A percentile compares a stretch with the other conserved stretches of the same genome.
phyloP scores from a whole-genome alignment of 2,797 vertebrate genomes.

The Peromyscus nudipes region DNA sequence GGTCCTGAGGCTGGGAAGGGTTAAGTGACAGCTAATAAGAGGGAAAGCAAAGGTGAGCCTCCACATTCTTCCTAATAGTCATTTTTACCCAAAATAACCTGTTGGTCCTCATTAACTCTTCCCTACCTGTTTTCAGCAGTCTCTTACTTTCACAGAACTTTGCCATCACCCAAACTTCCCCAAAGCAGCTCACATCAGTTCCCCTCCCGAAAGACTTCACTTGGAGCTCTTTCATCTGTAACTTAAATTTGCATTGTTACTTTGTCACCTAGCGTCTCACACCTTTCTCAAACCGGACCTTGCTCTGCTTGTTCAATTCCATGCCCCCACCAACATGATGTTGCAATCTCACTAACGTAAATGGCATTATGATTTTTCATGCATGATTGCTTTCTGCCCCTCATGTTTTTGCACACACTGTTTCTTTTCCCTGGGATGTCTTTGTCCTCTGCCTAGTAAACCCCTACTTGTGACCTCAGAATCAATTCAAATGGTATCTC shows the following conservation, averaged over 20 bases:
- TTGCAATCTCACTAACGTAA: background rate
- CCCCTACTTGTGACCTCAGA: background rate
- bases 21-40: constrained; percentile 48
- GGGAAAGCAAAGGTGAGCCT: background rate
- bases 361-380: background rate
- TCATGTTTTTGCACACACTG: background rate
- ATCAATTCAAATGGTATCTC: background rate
- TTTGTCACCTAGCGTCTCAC: background rate
- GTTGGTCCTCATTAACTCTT: background rate
- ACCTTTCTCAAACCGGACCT: background rate
- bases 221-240: background rate
- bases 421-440: background rate
- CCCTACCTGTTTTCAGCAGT: background rate
- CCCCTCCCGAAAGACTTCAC: background rate
- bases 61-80: background rate
- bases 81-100: constrained; percentile 48
- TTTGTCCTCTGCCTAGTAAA: background rate
- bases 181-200: background rate
- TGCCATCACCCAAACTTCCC: background rate
- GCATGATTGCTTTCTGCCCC: background rate
- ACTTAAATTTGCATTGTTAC: background rate
- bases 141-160: background rate
- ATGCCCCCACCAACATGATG: background rate
- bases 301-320: background rate
- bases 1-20: background rate